Evolutionary conservation across 2,797 vertebrate species (phyloP).

Genomic region (Oceanodroma leucorhoa): DNA sequence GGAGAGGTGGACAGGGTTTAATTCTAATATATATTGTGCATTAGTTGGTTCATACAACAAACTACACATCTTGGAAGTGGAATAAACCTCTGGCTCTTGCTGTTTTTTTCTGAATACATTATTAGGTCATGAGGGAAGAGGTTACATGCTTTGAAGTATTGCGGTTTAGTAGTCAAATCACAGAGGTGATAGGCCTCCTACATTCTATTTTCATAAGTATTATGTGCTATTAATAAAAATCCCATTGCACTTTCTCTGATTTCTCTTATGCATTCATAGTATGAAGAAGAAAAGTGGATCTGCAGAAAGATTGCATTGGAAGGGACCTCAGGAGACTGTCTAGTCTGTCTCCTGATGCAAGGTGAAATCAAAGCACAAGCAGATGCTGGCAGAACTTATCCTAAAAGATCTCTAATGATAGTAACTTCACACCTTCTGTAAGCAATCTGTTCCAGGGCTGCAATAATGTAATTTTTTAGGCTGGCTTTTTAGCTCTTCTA

Average conservation of each 20-base stretch:
- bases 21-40: constrained; percentile 30
- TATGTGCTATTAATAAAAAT: constrained; percentile 25
- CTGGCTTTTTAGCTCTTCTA: background rate
- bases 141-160: background rate
- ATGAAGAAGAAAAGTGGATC: background rate
- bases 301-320: background rate
- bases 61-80: background rate
- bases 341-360: background rate
- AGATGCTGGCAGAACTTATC: background rate
- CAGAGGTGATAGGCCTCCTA: background rate
- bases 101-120: background rate
- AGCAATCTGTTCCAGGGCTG: constrained; percentile 13
- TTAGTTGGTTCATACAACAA: constrained; percentile 1
- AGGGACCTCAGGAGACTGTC: background rate
- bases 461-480: background rate
- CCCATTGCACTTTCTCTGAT: background rate
- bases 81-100: background rate
- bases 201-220: background rate
- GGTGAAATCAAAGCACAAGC: background rate
- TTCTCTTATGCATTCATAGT: background rate
- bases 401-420: constrained; percentile 34
- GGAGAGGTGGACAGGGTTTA: constrained; percentile 45
- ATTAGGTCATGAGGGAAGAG: background rate
- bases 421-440: constrained; percentile 21
- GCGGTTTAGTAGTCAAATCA: constrained; percentile 13